Evolutionary conservation across 2,113 vertebrate genomes (phyloP).

Genomic region (Tupaia chinensis): DNA sequence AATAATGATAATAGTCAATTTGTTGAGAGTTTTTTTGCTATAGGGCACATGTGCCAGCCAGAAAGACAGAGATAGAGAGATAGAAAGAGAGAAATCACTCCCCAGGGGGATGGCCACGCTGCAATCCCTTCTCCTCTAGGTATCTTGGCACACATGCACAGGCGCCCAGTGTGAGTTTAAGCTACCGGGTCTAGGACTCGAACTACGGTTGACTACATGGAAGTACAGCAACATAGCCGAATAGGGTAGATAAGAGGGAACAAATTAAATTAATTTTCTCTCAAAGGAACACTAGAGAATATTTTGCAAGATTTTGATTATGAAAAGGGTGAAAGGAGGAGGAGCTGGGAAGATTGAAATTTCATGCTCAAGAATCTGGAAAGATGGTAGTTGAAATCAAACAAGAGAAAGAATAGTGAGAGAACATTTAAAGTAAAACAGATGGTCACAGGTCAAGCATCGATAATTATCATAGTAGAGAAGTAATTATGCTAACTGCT

Average conservation of each 20-base stretch:
- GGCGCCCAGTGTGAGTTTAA: too few species aligned
- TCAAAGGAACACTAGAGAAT: conserved; percentile 26
- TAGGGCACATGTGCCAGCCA: too few species aligned
- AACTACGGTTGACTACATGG: too few species aligned
- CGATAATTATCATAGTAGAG: neutral
- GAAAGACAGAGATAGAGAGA: too few species aligned
- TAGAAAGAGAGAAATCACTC: too few species aligned
- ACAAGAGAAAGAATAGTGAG: conserved; percentile 43
- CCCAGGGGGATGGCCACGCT: too few species aligned
- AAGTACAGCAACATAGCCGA: neutral
- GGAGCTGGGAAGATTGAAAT: conserved; percentile 58
- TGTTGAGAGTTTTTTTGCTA: neutral
- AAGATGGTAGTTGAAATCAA: conserved; percentile 74
- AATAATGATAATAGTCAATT: neutral
- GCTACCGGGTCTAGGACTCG: too few species aligned
- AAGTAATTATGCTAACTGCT: neutral
- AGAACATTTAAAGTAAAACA: conserved; percentile 80
- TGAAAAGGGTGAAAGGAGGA: conserved; percentile 62
- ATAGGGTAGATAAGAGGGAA: conserved; percentile 48
- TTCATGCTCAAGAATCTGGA: conserved; percentile 72
- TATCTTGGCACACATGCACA: too few species aligned
- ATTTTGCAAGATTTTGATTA: conserved; percentile 75
- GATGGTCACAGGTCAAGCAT: conserved; percentile 64
- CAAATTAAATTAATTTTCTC: conserved; percentile 62
- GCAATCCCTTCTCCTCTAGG: too few species aligned